Percentiles rank a stretch among this genome's conserved stretches.
Evolutionary conservation across 2,888 invertebrate genomes (phyloP).

Genomic region (Copidosoma aretas): DNA sequence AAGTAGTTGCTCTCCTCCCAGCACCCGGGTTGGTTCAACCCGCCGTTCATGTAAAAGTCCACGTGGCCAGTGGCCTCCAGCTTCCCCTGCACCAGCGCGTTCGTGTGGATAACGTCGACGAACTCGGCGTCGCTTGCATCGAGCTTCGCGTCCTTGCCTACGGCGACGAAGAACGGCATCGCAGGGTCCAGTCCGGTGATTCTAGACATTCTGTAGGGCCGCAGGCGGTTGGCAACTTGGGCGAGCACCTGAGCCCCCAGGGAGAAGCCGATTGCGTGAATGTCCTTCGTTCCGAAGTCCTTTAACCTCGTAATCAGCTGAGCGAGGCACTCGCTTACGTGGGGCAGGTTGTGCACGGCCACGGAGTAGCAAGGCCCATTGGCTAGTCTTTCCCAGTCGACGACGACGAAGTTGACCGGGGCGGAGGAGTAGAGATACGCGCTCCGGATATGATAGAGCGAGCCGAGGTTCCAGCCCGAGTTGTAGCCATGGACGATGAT

Average conservation of each 20-base stretch:
- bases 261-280: conserved; percentile 73
- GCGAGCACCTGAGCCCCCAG: conserved; percentile 71
- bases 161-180: conserved; percentile 71
- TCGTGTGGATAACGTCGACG: conserved; percentile 77
- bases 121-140: conserved; percentile 71
- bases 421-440: too few relatives aligned
- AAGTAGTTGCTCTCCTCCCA: conserved; percentile 64
- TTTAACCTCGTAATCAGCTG: conserved; percentile 66
- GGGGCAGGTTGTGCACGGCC: conserved; percentile 69
- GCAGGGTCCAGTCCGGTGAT: conserved; percentile 76
- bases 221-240: conserved; percentile 66
- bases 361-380: conserved; percentile 71
- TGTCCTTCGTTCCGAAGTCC: conserved; percentile 64
- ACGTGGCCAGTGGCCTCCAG: conserved; percentile 72
- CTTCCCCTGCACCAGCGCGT: conserved; percentile 74
- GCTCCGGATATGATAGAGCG: conserved; percentile 67
- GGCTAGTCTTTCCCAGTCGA: conserved; percentile 71
- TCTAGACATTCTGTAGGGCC: conserved; percentile 66
- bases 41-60: conserved; percentile 78
- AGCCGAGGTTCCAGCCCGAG: conserved; percentile 69
- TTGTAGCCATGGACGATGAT: conserved; percentile 75
- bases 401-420: conserved; percentile 67
- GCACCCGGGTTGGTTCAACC: conserved; percentile 74
- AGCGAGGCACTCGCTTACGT: conserved; percentile 69
- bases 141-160: conserved; percentile 66